phyloP scores from a whole-genome alignment of 2,888 invertebrate species.

The Pachycephus smyrnensis region DNA sequence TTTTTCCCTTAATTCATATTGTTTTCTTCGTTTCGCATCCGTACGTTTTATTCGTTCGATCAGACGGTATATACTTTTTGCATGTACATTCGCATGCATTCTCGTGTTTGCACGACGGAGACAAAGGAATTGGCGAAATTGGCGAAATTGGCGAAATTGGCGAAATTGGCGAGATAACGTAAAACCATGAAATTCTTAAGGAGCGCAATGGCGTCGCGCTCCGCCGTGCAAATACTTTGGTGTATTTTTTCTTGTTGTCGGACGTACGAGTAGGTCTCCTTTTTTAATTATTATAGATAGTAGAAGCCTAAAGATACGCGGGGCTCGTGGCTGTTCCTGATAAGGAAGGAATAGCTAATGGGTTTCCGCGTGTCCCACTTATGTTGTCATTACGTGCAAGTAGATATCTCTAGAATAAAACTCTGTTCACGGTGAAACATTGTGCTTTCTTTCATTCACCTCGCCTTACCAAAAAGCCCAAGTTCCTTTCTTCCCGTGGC shows the following conservation, averaged over 20 bases:
- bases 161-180: too few relatives aligned
- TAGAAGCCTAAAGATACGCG: slow-evolving; percentile 27
- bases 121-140: not conserved
- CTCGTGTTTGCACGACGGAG: slow-evolving; percentile 32
- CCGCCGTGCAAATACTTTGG: slow-evolving; percentile 15
- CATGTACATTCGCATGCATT: slow-evolving; percentile 42
- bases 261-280: slow-evolving; percentile 7
- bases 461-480: slow-evolving; percentile 36
- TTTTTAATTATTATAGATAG: slow-evolving; percentile 12
- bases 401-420: slow-evolving; percentile 61
- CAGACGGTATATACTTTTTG: slow-evolving; percentile 31
- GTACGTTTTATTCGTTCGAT: slow-evolving; percentile 28
- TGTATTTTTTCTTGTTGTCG: slow-evolving; percentile 8
- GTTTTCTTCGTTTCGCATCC: slow-evolving; percentile 19
- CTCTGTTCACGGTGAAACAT: slow-evolving; percentile 58
- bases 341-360: not conserved
- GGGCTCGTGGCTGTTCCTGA: not conserved
- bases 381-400: slow-evolving; percentile 49
- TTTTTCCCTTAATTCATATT: slow-evolving; percentile 13
- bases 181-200: too few relatives aligned
- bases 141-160: too few relatives aligned
- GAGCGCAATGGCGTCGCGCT: not conserved
- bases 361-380: slow-evolving; percentile 33
- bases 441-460: slow-evolving; percentile 64
- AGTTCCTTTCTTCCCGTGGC: slow-evolving; percentile 37